These are phyloP conservation scores for Polypterus senegalus DNA, from an alignment of 2,113 vertebrate genomes.

Conservation along the genomic window DNA sequence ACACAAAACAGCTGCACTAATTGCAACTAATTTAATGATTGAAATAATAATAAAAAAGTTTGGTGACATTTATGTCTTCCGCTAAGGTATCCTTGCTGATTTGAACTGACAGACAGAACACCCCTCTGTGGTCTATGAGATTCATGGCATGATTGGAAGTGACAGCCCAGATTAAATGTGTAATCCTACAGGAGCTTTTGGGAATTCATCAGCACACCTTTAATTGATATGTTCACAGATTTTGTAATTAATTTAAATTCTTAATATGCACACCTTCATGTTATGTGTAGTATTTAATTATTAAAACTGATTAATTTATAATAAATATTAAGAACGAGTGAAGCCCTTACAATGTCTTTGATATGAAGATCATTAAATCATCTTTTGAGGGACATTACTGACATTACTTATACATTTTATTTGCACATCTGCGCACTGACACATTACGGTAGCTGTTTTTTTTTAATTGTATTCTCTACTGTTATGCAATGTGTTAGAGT, in stretches of 20 bases:
- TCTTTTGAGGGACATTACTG: conserved; percentile 40
- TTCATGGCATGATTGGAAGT: conserved; percentile 59
- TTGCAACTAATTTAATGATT: no score
- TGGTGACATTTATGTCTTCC: conserved; percentile 21
- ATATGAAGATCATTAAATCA: conserved; percentile 12
- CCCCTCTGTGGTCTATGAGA: conserved; percentile 56
- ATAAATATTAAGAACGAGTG: conserved; percentile 39
- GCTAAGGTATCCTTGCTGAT: conserved; percentile 47
- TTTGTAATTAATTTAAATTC: conserved; percentile 69
- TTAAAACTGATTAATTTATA: conserved; percentile 48
- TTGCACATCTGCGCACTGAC: no score
- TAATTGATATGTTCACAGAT: conserved; percentile 72
- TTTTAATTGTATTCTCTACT: no score
- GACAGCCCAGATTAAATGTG: conserved; percentile 68
- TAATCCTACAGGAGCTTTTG: conserved; percentile 63
- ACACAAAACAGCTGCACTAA: no score
- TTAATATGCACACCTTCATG: conserved; percentile 48
- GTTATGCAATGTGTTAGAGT: no score
- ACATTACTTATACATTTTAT: conserved; percentile 8
- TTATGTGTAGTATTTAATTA: conserved; percentile 48
- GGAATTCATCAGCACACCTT: conserved; percentile 51
- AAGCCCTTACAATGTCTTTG: conserved; percentile 18
- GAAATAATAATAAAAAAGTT: no score
- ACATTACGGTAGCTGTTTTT: no score
- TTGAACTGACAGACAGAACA: conserved; percentile 57